A percentile compares a stretch with the other conserved stretches of the same genome.
These are phyloP conservation scores for Electrophaes corylata DNA, from an alignment of 2,888 invertebrate genomes.

Conservation along the genomic window DNA sequence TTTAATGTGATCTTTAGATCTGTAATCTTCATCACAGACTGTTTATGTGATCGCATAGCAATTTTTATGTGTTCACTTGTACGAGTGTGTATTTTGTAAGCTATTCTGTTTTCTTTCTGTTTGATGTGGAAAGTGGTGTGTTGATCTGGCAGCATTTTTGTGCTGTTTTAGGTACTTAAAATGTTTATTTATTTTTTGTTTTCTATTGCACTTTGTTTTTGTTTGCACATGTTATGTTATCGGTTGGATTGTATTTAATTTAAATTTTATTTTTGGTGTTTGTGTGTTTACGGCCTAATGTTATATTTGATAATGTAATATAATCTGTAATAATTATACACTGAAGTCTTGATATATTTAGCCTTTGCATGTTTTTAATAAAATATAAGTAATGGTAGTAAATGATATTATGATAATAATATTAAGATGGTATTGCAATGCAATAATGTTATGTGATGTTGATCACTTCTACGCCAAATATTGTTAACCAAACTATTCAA, in stretches of 20 bases:
- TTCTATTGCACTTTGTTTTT: slow-evolving; percentile 54
- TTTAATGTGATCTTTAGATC: slow-evolving; percentile 46
- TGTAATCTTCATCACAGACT: slow-evolving; percentile 44
- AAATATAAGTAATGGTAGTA: slow-evolving; percentile 40
- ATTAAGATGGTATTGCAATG: slow-evolving; percentile 34
- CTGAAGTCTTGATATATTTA: slow-evolving; percentile 33
- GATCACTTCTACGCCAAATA: slow-evolving; percentile 45
- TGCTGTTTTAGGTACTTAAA: slow-evolving; percentile 51
- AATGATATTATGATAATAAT: slow-evolving; percentile 39
- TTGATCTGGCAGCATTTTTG: slow-evolving; percentile 29
- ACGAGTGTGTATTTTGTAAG: slow-evolving; percentile 46
- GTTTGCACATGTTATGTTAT: slow-evolving; percentile 52
- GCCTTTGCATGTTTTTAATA: slow-evolving; percentile 40
- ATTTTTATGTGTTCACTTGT: slow-evolving; percentile 56
- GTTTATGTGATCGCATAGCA: slow-evolving; percentile 50
- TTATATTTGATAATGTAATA: slow-evolving; percentile 38
- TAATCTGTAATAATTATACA: slow-evolving; percentile 37
- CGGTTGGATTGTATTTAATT: slow-evolving; percentile 44
- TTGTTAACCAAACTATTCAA: slow-evolving; percentile 52
- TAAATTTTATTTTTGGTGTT: slow-evolving; percentile 37
- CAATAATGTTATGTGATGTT: slow-evolving; percentile 49
- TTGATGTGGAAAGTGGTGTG: slow-evolving; percentile 15
- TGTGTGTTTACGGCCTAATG: slow-evolving; percentile 50
- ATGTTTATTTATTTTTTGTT: slow-evolving; percentile 48
- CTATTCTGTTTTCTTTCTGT: slow-evolving; percentile 36